phyloP scores from a whole-genome alignment of 1,140 invertebrate species.

The Eumaeus atala region DNA sequence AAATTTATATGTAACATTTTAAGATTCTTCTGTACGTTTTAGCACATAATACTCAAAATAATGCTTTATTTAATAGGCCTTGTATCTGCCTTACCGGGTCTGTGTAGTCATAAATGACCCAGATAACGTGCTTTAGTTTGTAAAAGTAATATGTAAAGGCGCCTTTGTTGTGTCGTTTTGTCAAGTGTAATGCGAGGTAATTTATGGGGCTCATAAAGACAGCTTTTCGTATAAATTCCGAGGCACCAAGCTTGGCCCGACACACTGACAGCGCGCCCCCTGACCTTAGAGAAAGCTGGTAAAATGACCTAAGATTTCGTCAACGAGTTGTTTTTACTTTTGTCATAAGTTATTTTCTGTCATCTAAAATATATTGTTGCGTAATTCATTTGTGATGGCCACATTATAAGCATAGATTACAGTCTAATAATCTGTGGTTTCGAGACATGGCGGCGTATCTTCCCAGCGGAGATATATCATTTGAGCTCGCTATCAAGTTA shows the following conservation, averaged over 20 bases:
- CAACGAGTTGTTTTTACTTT: conserved; percentile 4
- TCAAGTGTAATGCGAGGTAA: conserved; percentile 5
- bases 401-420: background rate
- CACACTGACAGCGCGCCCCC: conserved; percentile 3
- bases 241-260: background rate
- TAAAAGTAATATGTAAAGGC: too few species aligned
- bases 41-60: too few species aligned
- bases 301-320: conserved; percentile 6
- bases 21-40: too few species aligned
- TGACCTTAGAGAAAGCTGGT: conserved; percentile 10
- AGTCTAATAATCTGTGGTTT: too few species aligned
- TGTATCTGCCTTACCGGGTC: too few species aligned
- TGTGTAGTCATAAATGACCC: too few species aligned
- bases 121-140: too few species aligned
- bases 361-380: background rate
- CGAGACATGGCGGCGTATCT: too few species aligned
- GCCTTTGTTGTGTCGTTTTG: background rate
- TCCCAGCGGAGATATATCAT: too few species aligned
- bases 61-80: too few species aligned
- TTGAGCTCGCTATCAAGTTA: too few species aligned
- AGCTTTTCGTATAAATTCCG: conserved; percentile 2
- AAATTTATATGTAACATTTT: too few species aligned
- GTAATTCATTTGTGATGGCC: background rate
- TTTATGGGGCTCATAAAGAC: conserved; percentile 5
- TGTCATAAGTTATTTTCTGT: background rate